phyloP scores from a whole-genome alignment of 2,888 invertebrate species.

The Tachystola acroxantha region DNA sequence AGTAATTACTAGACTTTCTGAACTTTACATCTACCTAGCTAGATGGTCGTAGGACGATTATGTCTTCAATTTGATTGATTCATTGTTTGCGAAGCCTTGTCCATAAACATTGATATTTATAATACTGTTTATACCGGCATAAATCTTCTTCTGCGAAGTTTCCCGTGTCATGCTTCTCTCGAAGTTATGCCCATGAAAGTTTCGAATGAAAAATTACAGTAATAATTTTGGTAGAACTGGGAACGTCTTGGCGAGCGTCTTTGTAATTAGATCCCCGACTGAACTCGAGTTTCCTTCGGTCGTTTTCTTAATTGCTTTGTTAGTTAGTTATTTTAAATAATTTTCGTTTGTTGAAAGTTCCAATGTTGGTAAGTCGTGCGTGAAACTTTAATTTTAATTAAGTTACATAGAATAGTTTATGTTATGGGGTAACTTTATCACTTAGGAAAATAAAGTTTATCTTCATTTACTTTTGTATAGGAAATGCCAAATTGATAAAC shows the following conservation, averaged over 20 bases:
- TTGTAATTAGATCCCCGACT: constrained; percentile 55
- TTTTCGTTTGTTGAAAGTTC: constrained; percentile 6
- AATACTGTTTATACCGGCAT: constrained; percentile 36
- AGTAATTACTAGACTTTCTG: too few relatives aligned
- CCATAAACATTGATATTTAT: constrained; percentile 23
- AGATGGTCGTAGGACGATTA: too few relatives aligned
- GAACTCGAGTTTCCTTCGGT: constrained; percentile 41
- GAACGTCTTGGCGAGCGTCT: constrained; percentile 48
- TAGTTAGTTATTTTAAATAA: constrained; percentile 34
- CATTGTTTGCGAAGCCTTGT: too few relatives aligned
- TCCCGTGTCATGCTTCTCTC: constrained; percentile 34
- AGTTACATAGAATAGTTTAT: background rate
- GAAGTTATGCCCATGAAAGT: constrained; percentile 50
- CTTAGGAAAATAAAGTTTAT: too few relatives aligned
- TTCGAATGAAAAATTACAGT: constrained; percentile 66
- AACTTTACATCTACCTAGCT: too few relatives aligned
- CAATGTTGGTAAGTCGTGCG: constrained; percentile 3
- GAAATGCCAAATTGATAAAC: too few relatives aligned
- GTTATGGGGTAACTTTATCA: background rate
- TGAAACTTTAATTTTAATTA: background rate
- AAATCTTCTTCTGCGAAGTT: constrained; percentile 42
- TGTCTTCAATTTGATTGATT: too few relatives aligned
- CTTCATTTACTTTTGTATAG: too few relatives aligned
- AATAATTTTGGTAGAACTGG: constrained; percentile 58
- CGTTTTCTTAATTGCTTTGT: constrained; percentile 52